Conservation (phyloP, 2,113 vertebrate species). For the Callocephalon fimbriatum region DNA sequence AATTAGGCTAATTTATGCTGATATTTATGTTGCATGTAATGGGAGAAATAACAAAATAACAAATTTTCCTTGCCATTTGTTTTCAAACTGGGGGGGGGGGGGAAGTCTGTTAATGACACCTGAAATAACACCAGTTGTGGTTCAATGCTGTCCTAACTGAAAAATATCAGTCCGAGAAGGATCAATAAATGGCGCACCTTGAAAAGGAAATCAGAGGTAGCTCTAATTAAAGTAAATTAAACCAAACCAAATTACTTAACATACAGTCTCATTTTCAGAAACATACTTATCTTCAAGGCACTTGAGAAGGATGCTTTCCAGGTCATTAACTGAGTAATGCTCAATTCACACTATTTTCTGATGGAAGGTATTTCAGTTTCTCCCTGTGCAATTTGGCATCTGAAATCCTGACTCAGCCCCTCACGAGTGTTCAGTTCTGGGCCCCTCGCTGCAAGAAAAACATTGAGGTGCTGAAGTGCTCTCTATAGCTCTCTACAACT, state of each 20-base stretch:
- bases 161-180: not conserved
- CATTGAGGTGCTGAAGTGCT: not conserved
- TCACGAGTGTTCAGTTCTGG: not conserved
- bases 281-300: not conserved
- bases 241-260: not conserved
- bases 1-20: not conserved
- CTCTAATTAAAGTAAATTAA: not conserved
- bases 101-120: not conserved
- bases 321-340: not conserved
- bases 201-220: not conserved
- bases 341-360: not conserved
- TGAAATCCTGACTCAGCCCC: constrained; percentile 78
- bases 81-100: not conserved
- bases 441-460: not conserved
- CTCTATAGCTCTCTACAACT: not conserved
- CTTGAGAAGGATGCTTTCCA: not conserved
- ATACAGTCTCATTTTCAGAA: not conserved
- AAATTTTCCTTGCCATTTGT: not conserved
- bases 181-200: not conserved
- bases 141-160: not conserved
- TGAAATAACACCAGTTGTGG: not conserved
- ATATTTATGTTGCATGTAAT: not conserved
- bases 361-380: not conserved
- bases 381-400: constrained; percentile 76
- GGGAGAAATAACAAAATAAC: not conserved